Conservation (phyloP, 1,140 invertebrate genomes). For the Pentalonia nigronervosa region DNA sequence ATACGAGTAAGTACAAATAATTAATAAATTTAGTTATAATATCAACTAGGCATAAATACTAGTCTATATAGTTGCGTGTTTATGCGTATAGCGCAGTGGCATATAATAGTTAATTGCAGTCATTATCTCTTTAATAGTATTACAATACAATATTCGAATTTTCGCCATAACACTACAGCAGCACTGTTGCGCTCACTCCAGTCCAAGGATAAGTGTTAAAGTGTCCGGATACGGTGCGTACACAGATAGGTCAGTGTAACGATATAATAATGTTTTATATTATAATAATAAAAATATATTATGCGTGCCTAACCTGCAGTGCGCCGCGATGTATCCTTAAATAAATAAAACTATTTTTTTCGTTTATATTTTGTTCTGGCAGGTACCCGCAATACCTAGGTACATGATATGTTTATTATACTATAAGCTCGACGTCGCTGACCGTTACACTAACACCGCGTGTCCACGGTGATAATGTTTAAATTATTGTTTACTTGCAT, state of each 20-base stretch:
- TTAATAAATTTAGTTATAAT: too few species aligned
- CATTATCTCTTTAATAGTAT: not conserved
- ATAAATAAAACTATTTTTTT: not conserved
- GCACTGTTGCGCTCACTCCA: not conserved
- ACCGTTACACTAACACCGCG: not conserved
- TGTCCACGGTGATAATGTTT: not conserved
- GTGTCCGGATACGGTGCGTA: conserved; percentile 35
- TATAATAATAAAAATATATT: not conserved
- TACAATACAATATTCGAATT: not conserved
- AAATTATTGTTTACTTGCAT: not conserved
- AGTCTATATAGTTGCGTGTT: not conserved
- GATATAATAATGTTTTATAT: not conserved
- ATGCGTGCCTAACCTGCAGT: not conserved
- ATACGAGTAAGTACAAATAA: too few species aligned
- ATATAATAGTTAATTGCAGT: not conserved
- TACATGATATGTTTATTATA: not conserved
- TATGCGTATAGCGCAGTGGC: not conserved
- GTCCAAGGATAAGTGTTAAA: conserved; percentile 44
- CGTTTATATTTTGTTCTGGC: not conserved
- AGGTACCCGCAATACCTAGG: not conserved
- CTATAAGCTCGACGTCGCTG: not conserved
- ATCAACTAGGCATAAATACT: too few species aligned
- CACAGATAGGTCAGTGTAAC: conserved; percentile 46
- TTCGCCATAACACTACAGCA: too few species aligned
- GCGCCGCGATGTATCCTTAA: not conserved